Evolutionary conservation across 2,113 vertebrate genomes (phyloP).

Genomic region (Anser cygnoides): DNA sequence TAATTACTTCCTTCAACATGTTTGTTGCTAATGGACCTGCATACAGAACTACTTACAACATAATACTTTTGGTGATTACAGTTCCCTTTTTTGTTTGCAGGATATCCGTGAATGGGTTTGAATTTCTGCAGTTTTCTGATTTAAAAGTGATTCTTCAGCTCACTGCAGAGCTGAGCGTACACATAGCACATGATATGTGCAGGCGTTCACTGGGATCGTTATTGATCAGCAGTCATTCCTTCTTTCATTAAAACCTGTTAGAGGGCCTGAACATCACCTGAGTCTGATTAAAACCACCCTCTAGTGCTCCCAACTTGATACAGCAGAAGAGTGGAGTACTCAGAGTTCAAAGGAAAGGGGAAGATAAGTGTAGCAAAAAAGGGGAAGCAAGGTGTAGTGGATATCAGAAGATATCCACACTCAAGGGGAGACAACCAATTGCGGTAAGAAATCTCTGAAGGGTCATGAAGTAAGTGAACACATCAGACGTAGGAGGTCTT

Average conservation of each 20-base stretch:
- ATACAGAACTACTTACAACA: neutral
- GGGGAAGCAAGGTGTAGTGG: neutral
- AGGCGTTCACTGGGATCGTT: neutral
- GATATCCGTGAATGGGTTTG: neutral
- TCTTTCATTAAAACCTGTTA: neutral
- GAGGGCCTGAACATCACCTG: neutral
- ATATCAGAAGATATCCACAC: neutral
- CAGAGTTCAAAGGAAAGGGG: neutral
- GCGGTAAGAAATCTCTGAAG: neutral
- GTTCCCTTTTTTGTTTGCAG: slow-evolving; percentile 15
- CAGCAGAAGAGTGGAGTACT: neutral
- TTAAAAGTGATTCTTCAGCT: neutral
- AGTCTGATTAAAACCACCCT: neutral
- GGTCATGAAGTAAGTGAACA: neutral
- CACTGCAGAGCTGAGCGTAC: neutral
- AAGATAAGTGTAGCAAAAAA: neutral
- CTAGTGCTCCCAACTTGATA: neutral
- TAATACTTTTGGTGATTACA: neutral
- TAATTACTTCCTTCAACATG: slow-evolving; percentile 35
- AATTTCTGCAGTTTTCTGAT: neutral
- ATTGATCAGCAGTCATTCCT: neutral
- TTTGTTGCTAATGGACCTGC: slow-evolving; percentile 27
- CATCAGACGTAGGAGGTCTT: accelerated
- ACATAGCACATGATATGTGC: too few species aligned
- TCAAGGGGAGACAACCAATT: neutral